Base-by-base conservation (phyloP, 1,140 invertebrate genomes). In the Trypoxylus dichotomus region DNA sequence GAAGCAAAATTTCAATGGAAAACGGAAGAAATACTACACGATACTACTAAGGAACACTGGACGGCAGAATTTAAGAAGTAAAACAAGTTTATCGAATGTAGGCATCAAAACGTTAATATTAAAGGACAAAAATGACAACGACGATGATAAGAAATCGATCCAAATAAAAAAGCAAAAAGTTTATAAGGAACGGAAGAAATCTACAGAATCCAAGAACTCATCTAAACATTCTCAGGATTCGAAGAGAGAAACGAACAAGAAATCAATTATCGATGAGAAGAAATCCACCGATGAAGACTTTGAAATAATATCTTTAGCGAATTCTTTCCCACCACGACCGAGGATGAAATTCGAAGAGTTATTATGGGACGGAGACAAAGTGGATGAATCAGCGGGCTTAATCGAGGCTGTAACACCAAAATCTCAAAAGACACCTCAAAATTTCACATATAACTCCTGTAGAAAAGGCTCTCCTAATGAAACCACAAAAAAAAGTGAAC, bases 41-140 rank as follows among this genome's bases (percentile, higher is more conserved):
- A 41, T 74, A n/a, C 3, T 41, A 8, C 8, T 41, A 15, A 32
- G 41, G 37, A 74, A 41, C 32, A 42, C 11, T 19, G 25, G 25
- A 74, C 10, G 19, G 5, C n/a, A 41, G 27, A 41, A 37, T 41
- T 27, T 74, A 3, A 32, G 72, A 74, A 74, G 72, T 10, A 19
- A 13, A 24, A 13, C 32, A 32, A 74, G 41, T 41, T 74, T 74
- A 41, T 41, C 29, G 1, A 74, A 74, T 13, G 72, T 74, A 5
- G 72, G 72, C 2, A 74, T 74, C 32, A 74, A 74, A 27, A 19
- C 27, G n/a, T 43, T 74, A 8, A 74, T 43, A 19, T 74, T 74
- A 32, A 42, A 74, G 1, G 72, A 74, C n/a, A 74, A 43, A 32
- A 71, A 71, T 11, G 29, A 13, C 25, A 71, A 24, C 11, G 24